Percentiles rank a stretch among this genome's conserved stretches.
Conservation (phyloP, 2,797 vertebrate species). For the Meda fulgida region DNA sequence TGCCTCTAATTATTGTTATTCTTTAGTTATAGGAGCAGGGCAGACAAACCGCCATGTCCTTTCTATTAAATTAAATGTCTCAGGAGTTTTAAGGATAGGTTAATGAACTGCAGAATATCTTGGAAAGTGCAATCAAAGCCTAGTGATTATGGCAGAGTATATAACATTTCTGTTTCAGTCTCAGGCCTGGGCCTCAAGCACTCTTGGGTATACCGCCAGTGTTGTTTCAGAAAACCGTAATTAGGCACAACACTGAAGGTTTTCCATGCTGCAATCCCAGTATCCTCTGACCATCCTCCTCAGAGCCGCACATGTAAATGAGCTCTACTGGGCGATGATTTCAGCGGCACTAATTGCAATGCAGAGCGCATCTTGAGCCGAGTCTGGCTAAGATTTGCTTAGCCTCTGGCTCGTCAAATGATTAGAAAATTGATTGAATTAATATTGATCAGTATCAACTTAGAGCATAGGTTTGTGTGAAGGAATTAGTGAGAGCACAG, state of each 20-base stretch:
- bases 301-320: constrained; percentile 55
- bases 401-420: constrained; percentile 79
- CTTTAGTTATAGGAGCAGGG: constrained; percentile 74
- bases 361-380: constrained; percentile 67
- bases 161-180: constrained; percentile 65
- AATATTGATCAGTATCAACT: constrained; percentile 78
- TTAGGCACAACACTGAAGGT: constrained; percentile 67
- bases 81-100: constrained; percentile 78
- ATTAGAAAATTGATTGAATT: constrained; percentile 82
- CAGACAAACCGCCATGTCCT: constrained; percentile 71
- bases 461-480: constrained; percentile 67
- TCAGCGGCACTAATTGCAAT: constrained; percentile 72
- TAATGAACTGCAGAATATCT: constrained; percentile 80
- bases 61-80: constrained; percentile 77
- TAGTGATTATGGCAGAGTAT: constrained; percentile 68
- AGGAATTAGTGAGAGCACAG: constrained; percentile 62
- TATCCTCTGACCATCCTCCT: constrained; percentile 66
- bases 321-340: constrained; percentile 62
- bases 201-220: constrained; percentile 58
- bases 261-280: constrained; percentile 64
- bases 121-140: constrained; percentile 74
- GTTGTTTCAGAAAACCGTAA: constrained; percentile 71
- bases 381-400: constrained; percentile 76
- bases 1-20: constrained; percentile 80
- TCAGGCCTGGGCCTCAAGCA: constrained; percentile 41